Evolutionary conservation across 1,140 invertebrate genomes (phyloP).

Genomic region (Akabosia matsudoensis): DNA sequence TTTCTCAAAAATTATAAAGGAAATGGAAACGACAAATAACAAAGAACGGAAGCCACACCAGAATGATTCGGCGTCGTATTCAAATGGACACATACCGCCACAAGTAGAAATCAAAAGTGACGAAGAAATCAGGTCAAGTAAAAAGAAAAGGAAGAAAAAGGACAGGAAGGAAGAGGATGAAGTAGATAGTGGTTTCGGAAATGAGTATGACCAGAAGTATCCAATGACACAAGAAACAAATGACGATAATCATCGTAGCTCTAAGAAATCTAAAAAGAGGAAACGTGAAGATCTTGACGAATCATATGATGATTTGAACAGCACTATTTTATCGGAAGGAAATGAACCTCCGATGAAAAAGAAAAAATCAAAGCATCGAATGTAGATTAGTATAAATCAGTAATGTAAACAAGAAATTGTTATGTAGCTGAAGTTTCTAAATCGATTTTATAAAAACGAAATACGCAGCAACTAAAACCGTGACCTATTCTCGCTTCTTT

Average conservation of each 20-base stretch:
- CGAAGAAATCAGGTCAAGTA: not conserved
- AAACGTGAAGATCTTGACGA: constrained; percentile 9
- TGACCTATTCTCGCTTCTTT: too few relatives aligned
- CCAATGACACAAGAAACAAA: not conserved
- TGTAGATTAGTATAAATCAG: not conserved
- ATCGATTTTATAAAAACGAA: too few relatives aligned
- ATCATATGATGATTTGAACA: not conserved
- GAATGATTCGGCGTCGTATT: not conserved
- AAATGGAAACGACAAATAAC: not conserved
- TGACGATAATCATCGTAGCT: not conserved
- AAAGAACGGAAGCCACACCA: not conserved
- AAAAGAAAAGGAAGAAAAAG: not conserved
- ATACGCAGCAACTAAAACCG: too few relatives aligned
- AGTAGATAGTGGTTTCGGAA: not conserved
- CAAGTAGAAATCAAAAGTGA: not conserved
- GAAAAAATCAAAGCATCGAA: not conserved
- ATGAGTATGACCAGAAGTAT: not conserved
- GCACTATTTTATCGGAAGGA: not conserved
- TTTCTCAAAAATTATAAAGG: constrained; percentile 1
- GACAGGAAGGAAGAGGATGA: not conserved
- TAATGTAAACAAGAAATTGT: not conserved
- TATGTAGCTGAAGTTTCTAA: not conserved
- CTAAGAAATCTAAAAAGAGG: constrained; percentile 13
- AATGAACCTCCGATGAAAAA: not conserved
- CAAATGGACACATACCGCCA: not conserved